A percentile compares a stretch with the other conserved stretches of the same genome.
phyloP scores from a whole-genome alignment of 2,797 vertebrate species.

The Phataginus tricuspis region DNA sequence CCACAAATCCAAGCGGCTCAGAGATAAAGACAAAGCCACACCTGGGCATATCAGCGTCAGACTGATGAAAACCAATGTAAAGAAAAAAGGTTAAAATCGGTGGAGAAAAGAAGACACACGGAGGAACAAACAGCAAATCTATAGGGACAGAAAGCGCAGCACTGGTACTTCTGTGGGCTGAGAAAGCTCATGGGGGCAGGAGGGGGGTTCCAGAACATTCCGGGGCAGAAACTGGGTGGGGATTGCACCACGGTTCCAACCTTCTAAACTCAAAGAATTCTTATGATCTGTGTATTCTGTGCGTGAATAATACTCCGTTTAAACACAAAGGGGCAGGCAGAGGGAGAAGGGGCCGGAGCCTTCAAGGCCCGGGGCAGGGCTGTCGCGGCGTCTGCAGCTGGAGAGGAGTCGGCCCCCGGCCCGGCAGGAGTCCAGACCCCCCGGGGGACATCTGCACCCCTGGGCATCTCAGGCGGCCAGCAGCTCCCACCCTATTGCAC shows the following conservation, averaged over 20 bases:
- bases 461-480: rapidly evolving
- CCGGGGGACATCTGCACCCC: neutral
- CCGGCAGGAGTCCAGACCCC: neutral
- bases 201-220: neutral
- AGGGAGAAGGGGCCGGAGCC: neutral
- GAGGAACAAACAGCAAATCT: too few species aligned
- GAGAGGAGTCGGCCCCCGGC: neutral
- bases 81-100: neutral
- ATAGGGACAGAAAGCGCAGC: rapidly evolving
- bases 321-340: neutral
- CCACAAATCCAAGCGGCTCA: neutral
- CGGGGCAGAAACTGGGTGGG: rapidly evolving
- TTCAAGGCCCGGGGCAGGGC: neutral
- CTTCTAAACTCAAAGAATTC: neutral
- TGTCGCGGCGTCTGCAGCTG: rapidly evolving
- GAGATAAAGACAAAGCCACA: neutral
- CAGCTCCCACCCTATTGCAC: neutral
- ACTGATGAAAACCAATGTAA: neutral
- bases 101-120: too few species aligned
- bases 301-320: neutral
- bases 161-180: too few species aligned
- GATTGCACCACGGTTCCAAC: neutral
- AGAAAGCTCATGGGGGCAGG: neutral
- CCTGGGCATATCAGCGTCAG: neutral
- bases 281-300: too few species aligned